Evolutionary conservation across 1,140 invertebrate species (phyloP).

Genomic region (Hycleus phaleratus): DNA sequence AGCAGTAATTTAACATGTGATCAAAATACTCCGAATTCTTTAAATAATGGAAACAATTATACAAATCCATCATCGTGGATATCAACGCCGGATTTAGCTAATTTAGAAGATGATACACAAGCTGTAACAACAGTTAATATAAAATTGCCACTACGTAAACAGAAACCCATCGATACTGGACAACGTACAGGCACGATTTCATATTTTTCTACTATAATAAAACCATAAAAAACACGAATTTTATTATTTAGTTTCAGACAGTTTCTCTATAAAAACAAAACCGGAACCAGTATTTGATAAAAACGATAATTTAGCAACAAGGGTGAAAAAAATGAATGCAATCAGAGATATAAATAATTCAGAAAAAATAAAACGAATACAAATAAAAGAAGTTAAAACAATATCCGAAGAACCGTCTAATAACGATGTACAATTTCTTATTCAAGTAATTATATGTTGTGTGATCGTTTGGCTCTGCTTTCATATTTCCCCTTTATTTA

Average conservation of each 20-base stretch:
- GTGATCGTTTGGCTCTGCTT: neutral
- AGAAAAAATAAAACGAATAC: slow-evolving; percentile 25
- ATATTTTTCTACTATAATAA: slow-evolving; percentile 1
- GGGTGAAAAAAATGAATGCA: slow-evolving; percentile 33
- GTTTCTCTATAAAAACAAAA: slow-evolving; percentile 21
- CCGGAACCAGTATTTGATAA: slow-evolving; percentile 28
- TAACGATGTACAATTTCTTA: slow-evolving; percentile 50
- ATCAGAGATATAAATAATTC: slow-evolving; percentile 25
- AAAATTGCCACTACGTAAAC: slow-evolving; percentile 53
- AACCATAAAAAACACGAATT: neutral
- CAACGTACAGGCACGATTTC: slow-evolving; percentile 25
- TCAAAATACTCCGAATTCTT: slow-evolving; percentile 17
- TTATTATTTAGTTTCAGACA: slow-evolving; percentile 19
- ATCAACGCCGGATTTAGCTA: slow-evolving; percentile 61
- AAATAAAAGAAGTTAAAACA: slow-evolving; percentile 38
- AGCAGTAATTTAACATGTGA: slow-evolving; percentile 43
- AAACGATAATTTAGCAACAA: slow-evolving; percentile 32
- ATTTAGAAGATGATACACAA: slow-evolving; percentile 44
- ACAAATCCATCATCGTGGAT: slow-evolving; percentile 54
- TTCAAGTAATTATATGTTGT: slow-evolving; percentile 42
- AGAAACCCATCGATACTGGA: slow-evolving; percentile 32
- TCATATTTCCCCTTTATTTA: too few relatives aligned
- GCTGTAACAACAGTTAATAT: slow-evolving; percentile 53
- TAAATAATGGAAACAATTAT: slow-evolving; percentile 14
- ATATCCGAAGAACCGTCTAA: slow-evolving; percentile 38